Base-by-base conservation (phyloP, 2,113 vertebrate species). In the Calypte anna region DNA sequence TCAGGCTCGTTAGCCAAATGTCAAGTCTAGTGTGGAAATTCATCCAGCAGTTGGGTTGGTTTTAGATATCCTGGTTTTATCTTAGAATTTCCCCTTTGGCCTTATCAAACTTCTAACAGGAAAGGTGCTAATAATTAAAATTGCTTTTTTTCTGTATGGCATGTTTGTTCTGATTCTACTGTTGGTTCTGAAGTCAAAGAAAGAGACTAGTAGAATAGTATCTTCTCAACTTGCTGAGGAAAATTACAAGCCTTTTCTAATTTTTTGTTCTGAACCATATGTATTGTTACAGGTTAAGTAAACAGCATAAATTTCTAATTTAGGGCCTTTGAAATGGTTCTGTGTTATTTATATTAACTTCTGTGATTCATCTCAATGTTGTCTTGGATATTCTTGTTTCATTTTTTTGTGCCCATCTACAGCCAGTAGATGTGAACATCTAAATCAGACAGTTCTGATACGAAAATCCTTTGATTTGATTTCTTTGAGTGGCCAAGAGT, bases 391-490 rank as follows among this genome's bases (percentile, higher is more conserved):
- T 79, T 94, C 31, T 27, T 76, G 13, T 58, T 78, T 81, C 0
- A 0, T 77, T 93, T 82, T 93, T 79, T 85, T 87, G 25, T 87
- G 82, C 50, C 50, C 57, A 83, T 81, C 57, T 93, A 66, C 16
- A 69, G 59, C 51, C 23, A 7, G 40, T 40, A 40, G 40, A 40
- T 40, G 40, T 40, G 73, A 73, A 69, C 18, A 53, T 81, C 38
- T 93, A 64, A 69, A 68, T 85, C 59, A 92, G 78, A 21, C 23
- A 25, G 21, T 94, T 90, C 44, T 93, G 33, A 12, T 86, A 9
- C 55, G 64, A 74, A 76, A 44, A 55, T 59, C 57, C 43, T 83
- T 96, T 82, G 79, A 80, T 91, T 93, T 86, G n/a, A 83, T 93
- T 92, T 91, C 64, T 91, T 90, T 68, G 90, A 89, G 59, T 78